These are phyloP conservation scores for Pachliopta kotzebuea DNA, from an alignment of 2,888 invertebrate genomes.

Conservation along the genomic window DNA sequence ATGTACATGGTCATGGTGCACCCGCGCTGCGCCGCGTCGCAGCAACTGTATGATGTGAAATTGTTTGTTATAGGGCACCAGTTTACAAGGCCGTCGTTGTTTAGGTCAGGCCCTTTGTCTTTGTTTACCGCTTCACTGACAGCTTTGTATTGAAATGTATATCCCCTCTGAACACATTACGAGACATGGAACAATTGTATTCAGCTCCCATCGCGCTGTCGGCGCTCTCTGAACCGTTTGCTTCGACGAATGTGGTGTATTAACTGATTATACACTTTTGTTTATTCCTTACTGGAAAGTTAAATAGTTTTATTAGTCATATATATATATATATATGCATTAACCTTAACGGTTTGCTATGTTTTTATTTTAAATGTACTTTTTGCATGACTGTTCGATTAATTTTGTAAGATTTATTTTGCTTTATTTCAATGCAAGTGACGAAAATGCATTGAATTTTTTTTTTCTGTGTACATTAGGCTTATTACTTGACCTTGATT, in stretches of 20 bases:
- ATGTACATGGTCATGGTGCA: too few relatives aligned
- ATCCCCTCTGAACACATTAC: conserved; percentile 52
- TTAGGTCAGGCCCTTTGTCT: conserved; percentile 71
- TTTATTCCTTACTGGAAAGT: not conserved
- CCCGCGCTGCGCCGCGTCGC: too few relatives aligned
- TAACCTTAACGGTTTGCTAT: not conserved
- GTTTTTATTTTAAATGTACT: not conserved
- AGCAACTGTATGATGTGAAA: conserved; percentile 38
- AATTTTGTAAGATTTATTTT: not conserved
- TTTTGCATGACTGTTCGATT: not conserved
- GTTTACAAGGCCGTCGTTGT: conserved; percentile 75
- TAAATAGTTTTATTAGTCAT: not conserved
- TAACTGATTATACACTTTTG: not conserved
- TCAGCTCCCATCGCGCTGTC: conserved; percentile 51
- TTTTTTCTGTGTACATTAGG: not conserved
- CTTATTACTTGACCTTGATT: too few relatives aligned
- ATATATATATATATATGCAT: too few relatives aligned
- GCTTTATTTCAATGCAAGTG: not conserved
- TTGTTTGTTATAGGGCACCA: conserved; percentile 78
- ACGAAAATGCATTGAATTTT: not conserved
- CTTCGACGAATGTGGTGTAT: conserved; percentile 29
- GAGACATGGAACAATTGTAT: conserved; percentile 48
- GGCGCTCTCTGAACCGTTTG: conserved; percentile 49
- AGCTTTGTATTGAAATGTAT: conserved; percentile 50
- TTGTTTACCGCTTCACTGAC: conserved; percentile 58